phyloP scores from a whole-genome alignment of 1,140 invertebrate genomes.

The Conopomorpha cramerella region DNA sequence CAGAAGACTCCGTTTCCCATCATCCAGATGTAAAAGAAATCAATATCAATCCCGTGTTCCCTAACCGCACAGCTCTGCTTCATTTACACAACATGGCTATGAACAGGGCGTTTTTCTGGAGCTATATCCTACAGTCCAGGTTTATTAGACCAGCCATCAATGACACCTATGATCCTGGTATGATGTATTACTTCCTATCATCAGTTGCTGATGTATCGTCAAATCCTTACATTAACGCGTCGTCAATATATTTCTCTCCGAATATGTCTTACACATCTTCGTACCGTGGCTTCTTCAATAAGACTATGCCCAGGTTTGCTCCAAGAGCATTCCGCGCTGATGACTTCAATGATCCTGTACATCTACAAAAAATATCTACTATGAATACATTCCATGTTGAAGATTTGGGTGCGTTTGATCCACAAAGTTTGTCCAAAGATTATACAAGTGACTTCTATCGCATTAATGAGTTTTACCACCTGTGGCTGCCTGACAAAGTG shows the following conservation, averaged over 20 bases:
- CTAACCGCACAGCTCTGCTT: conserved; percentile 89
- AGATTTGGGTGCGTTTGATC: conserved; percentile 82
- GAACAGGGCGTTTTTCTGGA: conserved; percentile 93
- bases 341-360: conserved; percentile 94
- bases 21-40: conserved; percentile 93
- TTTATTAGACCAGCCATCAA: conserved; percentile 89
- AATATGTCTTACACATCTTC: conserved; percentile 94
- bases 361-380: conserved; percentile 89
- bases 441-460: conserved; percentile 91
- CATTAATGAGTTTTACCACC: conserved; percentile 91
- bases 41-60: conserved; percentile 93
- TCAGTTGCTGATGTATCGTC: conserved; percentile 93
- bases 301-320: conserved; percentile 93
- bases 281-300: conserved; percentile 95
- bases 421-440: conserved; percentile 76
- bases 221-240: conserved; percentile 91
- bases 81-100: conserved; percentile 96
- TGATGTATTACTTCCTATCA: conserved; percentile 98
- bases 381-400: conserved; percentile 83
- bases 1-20: conserved; percentile 84
- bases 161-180: conserved; percentile 93
- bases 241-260: conserved; percentile 92
- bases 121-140: conserved; percentile 90
- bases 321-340: conserved; percentile 89
- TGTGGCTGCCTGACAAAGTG: conserved; percentile 88